phyloP scores from a whole-genome alignment of 2,888 invertebrate genomes.

The Spatulosminthurus flaviceps region DNA sequence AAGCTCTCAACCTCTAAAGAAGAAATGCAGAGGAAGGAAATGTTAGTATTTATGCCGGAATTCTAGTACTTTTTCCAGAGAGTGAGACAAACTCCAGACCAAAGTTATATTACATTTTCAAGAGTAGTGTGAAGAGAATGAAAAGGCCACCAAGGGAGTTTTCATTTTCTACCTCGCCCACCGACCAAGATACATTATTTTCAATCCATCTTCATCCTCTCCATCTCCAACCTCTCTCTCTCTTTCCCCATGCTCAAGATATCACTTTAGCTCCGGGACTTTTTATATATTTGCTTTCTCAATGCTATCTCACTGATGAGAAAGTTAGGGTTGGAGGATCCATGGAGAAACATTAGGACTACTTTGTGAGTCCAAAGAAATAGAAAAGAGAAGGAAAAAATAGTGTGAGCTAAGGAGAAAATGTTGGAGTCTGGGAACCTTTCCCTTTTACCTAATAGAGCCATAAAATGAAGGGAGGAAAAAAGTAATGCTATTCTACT shows the following conservation, averaged over 20 bases:
- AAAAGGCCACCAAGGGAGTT: conserved; percentile 12
- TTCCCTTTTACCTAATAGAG: conserved; percentile 23
- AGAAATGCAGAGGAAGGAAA: too few relatives aligned
- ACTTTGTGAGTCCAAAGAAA: background rate
- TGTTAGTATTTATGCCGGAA: background rate
- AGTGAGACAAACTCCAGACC: background rate
- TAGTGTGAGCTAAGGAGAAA: background rate
- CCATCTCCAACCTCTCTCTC: background rate
- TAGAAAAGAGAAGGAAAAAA: background rate
- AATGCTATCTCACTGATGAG: background rate
- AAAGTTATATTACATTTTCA: background rate
- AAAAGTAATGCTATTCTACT: background rate
- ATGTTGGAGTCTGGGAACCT: background rate
- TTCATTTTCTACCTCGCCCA: conserved; percentile 13
- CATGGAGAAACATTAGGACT: background rate
- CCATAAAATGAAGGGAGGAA: conserved; percentile 18
- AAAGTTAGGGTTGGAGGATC: background rate
- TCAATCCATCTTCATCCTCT: conserved; percentile 32
- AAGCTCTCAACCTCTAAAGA: too few relatives aligned
- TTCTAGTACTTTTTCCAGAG: background rate
- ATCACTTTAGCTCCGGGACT: background rate
- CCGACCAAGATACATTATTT: conserved; percentile 25
- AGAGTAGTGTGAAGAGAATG: background rate
- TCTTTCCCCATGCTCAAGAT: background rate
- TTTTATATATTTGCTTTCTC: background rate